Conservation (phyloP, 2,113 vertebrate species). For the Physeter macrocephalus region DNA sequence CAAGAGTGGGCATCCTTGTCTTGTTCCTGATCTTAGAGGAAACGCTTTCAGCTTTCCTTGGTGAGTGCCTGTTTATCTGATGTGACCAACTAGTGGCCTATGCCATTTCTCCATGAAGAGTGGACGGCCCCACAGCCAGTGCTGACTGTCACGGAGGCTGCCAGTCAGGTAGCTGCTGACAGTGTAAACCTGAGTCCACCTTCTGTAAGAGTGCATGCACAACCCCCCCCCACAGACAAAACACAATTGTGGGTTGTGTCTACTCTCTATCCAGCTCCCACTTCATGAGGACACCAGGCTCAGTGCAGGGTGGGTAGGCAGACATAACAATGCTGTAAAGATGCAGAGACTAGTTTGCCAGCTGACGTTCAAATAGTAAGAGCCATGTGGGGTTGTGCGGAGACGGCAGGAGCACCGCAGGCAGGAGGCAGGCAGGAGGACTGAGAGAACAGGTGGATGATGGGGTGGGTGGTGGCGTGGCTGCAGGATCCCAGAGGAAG, state of each 20-base stretch:
- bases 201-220: background rate
- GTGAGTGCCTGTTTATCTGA: background rate
- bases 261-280: background rate
- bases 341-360: background rate
- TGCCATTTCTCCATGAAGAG: background rate
- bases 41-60: too few species aligned
- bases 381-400: background rate
- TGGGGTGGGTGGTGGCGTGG: background rate
- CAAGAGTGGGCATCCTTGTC: too few species aligned
- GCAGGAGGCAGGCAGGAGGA: background rate
- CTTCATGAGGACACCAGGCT: background rate
- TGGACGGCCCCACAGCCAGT: rapidly evolving
- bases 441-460: background rate
- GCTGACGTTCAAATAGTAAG: background rate
- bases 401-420: rapidly evolving
- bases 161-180: background rate
- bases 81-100: background rate
- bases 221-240: rapidly evolving
- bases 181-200: background rate
- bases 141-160: background rate
- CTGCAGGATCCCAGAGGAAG: background rate
- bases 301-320: background rate
- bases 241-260: background rate
- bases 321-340: background rate
- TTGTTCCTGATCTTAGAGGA: too few species aligned